Conservation (phyloP, 2,797 vertebrate genomes). For the Anguilla megastoma region DNA sequence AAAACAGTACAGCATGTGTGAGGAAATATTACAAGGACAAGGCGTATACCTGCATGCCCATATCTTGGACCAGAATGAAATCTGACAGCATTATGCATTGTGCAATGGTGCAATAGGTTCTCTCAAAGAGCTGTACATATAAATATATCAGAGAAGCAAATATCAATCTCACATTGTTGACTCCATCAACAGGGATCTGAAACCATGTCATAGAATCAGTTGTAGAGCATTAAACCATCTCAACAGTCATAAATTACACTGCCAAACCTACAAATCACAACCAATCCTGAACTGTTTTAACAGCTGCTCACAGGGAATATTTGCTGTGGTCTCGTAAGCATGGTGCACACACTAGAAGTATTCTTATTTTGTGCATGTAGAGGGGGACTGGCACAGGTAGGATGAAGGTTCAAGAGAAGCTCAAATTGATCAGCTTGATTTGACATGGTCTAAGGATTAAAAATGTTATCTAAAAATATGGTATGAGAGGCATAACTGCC, state of each 20-base stretch:
- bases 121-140: not conserved
- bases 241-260: not conserved
- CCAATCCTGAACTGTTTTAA: not conserved
- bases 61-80: not conserved
- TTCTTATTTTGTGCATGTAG: not conserved
- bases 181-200: not conserved
- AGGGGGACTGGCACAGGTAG: not conserved
- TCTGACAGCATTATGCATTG: not conserved
- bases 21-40: not conserved
- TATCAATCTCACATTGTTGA: not conserved
- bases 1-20: not conserved
- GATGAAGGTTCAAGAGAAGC: too few species aligned
- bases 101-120: not conserved
- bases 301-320: not conserved
- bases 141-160: slow-evolving; percentile 1
- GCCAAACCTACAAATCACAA: not conserved
- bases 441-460: too few species aligned
- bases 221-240: not conserved
- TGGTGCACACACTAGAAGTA: not conserved
- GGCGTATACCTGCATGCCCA: not conserved
- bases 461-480: too few species aligned
- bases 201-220: not conserved
- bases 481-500: not conserved
- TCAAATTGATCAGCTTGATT: too few species aligned
- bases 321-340: not conserved